Evolutionary conservation across 2,797 vertebrate species (phyloP), one percentile per base, ranked within the genome.

Genomic region (Chrysocyon brachyurus): DNA sequence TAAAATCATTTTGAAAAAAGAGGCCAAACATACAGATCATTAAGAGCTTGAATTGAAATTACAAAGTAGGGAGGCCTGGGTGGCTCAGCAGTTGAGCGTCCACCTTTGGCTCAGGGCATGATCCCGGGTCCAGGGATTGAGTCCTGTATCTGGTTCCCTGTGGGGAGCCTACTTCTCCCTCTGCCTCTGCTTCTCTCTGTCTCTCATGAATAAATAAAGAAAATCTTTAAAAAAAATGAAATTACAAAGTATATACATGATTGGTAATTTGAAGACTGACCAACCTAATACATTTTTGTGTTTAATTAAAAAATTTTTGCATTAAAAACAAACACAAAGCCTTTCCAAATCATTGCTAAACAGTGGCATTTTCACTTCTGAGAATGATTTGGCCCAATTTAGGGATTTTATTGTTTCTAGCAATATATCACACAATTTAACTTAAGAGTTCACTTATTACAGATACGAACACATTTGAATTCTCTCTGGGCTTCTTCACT

Each of bases 1-100:
- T 84, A 89, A 96, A 52, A 90, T 83, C 11, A 87, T 63, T 33
- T 49, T 21, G 57, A 68, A 68, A 90, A 75, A 81, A 82, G 92
- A 87, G 63, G 81, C 10, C 40, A 63, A 59, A 33, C 12, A 68
- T 31, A 19, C 21, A 40, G 46, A 72, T 61, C 57, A 40, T 36
- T 73, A 85, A 70, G 40, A 68, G 17, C n/a, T 2, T 90, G 59
- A 70, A 33, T 46, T 64, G 68, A 75, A 75, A 92, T 72, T 22
- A 77, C 54, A 40, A 78, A 73, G 57, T 40, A 78, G 40, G 40
- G 40, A 5, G 4, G 6, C 40, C 40, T 46, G 40, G 40, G 40
- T 46, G 40, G 40, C 40, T 7, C 40, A 46, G 40, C 40, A 7
- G 40, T 46, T 46, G 40, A 40, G 40, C 40, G 1, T 46, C 40